A percentile compares a stretch with the other conserved stretches of the same genome.
phyloP scores from a whole-genome alignment of 2,113 vertebrate species.

The Gulo gulo region DNA sequence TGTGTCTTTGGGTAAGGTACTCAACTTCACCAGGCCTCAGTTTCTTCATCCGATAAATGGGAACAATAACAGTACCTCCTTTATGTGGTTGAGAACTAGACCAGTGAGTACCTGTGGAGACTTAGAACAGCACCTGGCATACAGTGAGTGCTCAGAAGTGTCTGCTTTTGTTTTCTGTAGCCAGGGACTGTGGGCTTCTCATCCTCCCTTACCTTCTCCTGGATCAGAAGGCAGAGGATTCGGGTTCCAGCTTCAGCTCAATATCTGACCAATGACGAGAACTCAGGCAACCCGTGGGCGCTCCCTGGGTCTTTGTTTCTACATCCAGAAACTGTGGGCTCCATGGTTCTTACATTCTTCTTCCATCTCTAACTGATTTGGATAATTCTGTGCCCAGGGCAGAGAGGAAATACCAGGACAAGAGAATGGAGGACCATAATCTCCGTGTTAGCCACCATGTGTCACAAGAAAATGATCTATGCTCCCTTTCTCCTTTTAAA shows the following conservation, averaged over 20 bases:
- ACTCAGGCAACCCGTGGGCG: neutral
- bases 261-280: neutral
- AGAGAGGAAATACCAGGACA: neutral
- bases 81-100: neutral
- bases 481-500: neutral
- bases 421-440: rapidly evolving
- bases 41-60: neutral
- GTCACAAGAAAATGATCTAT: neutral
- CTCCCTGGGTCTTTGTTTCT: neutral
- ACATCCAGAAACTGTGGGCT: neutral
- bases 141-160: neutral
- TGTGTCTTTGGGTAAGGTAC: neutral
- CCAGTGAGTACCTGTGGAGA: neutral
- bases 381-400: neutral
- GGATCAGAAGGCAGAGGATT: neutral
- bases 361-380: neutral
- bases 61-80: neutral
- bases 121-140: neutral
- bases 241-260: neutral
- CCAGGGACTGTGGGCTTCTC: neutral
- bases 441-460: neutral
- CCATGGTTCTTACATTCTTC: rapidly evolving
- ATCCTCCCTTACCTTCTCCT: neutral
- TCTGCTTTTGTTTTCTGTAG: neutral
- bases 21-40: neutral